Evolutionary conservation across 2,113 vertebrate genomes (phyloP), one percentile per base, ranked within the genome.

Genomic region (Mirza zaza): DNA sequence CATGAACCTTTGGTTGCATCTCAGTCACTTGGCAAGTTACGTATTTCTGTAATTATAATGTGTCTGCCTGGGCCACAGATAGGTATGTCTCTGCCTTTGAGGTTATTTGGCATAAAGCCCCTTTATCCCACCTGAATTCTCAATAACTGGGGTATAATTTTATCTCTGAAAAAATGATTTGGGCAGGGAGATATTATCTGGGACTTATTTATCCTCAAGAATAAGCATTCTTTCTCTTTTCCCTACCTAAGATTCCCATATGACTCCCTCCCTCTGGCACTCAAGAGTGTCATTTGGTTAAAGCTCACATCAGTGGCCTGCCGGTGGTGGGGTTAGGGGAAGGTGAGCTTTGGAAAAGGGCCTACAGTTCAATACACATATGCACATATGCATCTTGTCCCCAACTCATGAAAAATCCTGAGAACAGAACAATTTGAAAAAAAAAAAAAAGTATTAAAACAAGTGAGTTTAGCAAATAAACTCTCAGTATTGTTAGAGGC

Each of bases 351-450:
- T 96, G 97, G 85, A 88, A 95, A 93, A 95, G 86, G 93, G 85
- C 71, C 92, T 91, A 86, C 55, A 97, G 73, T 94, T 96, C 97
- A 96, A 90, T 85, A 96, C 23, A 89, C 87, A 34, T 95, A 82
- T 96, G 90, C 88, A 87, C 97, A 97, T 83, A 63, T 97, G 83
- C 77, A 86, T 96, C 34, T 92, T 97, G 94, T 98, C 97, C 93
- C 94, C 68, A 36, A 36, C 48, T 70, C 34, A 10, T 36, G 32
- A 42, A 86, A 86, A 95, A 59, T 61, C 20, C 39, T 5, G 17
- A 80, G 52, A 86, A 67, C 71, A 86, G 87, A 88, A 36, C 32
- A 63, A 29, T 29, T 12, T 57, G 18, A 77, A 79, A 39, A 32
- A 80, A 42, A 29, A 85, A 86, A 65, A 42, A 82, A 82, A n/a